These are phyloP conservation scores for Menura novaehollandiae DNA, from an alignment of 2,113 vertebrate species.

Conservation along the genomic window DNA sequence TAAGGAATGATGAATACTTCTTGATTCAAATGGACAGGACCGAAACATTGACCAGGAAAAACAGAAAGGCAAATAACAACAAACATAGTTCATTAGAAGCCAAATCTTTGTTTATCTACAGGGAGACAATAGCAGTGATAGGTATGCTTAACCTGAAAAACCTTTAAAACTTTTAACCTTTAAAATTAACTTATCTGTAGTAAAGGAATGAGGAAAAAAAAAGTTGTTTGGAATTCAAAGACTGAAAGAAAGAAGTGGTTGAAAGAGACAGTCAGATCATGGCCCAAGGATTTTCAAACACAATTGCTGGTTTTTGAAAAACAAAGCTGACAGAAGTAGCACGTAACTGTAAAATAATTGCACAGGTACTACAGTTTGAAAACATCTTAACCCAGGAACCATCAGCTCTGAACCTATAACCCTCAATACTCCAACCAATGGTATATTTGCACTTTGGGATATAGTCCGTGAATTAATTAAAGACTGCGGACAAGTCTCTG, in stretches of 20 bases:
- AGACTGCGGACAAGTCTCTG: not conserved
- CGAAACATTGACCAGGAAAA: not conserved
- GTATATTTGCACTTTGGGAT: not conserved
- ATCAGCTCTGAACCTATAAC: not conserved
- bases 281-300: not conserved
- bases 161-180: too few relatives aligned
- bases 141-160: not conserved
- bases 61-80: not conserved
- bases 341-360: not conserved
- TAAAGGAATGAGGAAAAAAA: not conserved
- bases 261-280: not conserved
- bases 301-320: not conserved
- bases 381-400: not conserved
- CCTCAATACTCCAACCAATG: not conserved
- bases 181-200: not conserved
- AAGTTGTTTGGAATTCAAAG: not conserved
- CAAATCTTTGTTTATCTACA: not conserved
- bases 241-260: not conserved
- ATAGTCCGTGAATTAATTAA: not conserved
- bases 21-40: not conserved
- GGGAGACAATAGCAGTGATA: not conserved
- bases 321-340: not conserved
- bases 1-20: not conserved
- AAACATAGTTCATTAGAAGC: not conserved
- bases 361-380: not conserved